Percentiles rank a stretch among this genome's conserved stretches.
Conservation (phyloP, 2,797 vertebrate genomes). For the Rousettus madagascariensis region DNA sequence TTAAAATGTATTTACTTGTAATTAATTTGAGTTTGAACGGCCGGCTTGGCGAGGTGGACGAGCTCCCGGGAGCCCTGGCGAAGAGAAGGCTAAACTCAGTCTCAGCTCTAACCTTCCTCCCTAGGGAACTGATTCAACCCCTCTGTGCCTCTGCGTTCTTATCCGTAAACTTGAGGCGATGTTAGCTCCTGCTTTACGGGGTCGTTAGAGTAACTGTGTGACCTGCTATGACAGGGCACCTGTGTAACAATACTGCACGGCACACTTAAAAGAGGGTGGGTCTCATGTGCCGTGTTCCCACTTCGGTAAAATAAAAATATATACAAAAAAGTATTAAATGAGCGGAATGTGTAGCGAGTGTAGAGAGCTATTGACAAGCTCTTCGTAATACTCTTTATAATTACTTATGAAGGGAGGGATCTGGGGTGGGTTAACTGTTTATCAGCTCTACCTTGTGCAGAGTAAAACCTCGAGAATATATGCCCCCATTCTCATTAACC, state of each 20-base stretch:
- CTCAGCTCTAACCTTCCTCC: background rate
- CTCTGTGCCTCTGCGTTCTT: background rate
- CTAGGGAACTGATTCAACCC: background rate
- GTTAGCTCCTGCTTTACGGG: background rate
- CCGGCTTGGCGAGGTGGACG: background rate
- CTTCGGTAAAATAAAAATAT: background rate
- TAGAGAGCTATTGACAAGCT: too few relatives aligned
- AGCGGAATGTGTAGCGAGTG: background rate
- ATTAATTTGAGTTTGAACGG: background rate
- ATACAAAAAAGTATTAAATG: background rate
- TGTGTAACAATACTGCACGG: fast-evolving
- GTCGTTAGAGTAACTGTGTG: background rate
- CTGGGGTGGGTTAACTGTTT: fast-evolving
- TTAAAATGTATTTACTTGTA: background rate
- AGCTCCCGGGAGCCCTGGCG: fast-evolving
- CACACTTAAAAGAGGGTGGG: background rate
- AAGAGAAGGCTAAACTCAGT: fast-evolving
- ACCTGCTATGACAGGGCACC: fast-evolving
- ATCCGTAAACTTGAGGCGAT: background rate
- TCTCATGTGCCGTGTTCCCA: background rate
- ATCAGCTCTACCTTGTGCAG: background rate
- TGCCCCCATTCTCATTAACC: background rate
- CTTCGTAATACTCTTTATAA: background rate
- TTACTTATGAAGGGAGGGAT: background rate
- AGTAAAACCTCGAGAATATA: background rate